Base-by-base conservation (phyloP, 2,888 invertebrate species). In the Phengaris arion region DNA sequence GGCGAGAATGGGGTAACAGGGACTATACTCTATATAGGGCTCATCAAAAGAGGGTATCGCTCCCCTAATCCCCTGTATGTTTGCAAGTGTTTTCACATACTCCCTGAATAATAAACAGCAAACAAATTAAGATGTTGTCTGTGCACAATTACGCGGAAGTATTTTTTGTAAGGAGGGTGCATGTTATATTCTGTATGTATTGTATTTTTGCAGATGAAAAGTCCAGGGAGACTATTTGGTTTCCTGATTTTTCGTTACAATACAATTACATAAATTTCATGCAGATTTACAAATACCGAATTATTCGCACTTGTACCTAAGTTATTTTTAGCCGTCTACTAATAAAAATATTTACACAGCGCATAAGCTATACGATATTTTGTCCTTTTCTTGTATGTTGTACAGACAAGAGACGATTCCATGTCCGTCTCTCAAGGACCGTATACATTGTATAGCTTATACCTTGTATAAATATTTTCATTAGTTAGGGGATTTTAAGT, bases 21-120 rank as follows among this genome's bases (percentile, higher is more conserved):
- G 52, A 52, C 12, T 5, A 52, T 22, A 22, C 22, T 22, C 22
- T 22, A 22, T 22, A 22, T 64, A 64, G 6, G 35, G 64, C 64
- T 59, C 59, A 45, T 64, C 64, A 64, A 64, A 64, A 64, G 64
- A 45, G 64, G 64, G 35, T 64, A 64, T 64, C 64, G 64, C 64
- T 64, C 48, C 48, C 48, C 70, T 52, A 52, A 13, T 54, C 72
- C 35, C 72, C 52, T 52, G 72, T 51, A 22, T 10, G 70, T 51
- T 54, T 15, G 70, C 70, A 70, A 70, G 70, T 70, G 54, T 64
- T 72, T 52, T 72, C 52, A 46, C 70, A 22, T 22, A 51, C 46
- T 51, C 48, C 72, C 35, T 72, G 72, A 72, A 72, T 72, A 52
- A 72, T 72, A 72, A 72, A 72, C 13, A 54, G 22, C 51, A 70